Evolutionary conservation across 2,888 invertebrate species (phyloP), one percentile per base, ranked within the genome.

Genomic region (Caradrina kadenii): DNA sequence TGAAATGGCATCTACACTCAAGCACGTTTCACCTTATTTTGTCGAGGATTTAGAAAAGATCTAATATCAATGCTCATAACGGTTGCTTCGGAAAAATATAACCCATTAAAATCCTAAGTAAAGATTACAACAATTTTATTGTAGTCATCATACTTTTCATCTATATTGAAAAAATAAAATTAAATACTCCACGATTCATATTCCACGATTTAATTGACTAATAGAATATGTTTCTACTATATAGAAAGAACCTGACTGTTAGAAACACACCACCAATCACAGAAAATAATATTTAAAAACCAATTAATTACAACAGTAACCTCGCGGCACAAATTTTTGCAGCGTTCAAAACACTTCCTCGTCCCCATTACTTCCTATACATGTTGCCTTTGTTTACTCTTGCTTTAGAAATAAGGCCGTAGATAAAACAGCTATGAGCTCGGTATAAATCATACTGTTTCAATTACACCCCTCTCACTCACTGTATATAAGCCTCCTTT

Each of bases 381-480:
- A 72, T 84, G 84, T 52, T 50, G 66, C 79, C 59, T 65, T 82
- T 82, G 84, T 82, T 82, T 82, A 79, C 73, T 68, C 68, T 65
- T 66, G 73, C 82, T 82, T 79, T 63, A 60, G 73, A 73, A 81
- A 83, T 82, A 83, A 76, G 66, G 79, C 74, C 61, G 62, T 72
- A 80, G 74, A 81, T 79, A 84, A 84, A 83, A 79, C 75, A 81
- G 75, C 84, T 72, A 81, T 74, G 71, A 72, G 53, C 76, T 75
- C 76, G 72, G 81, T 81, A 91, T 93, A 93, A 93, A 93, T 93
- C 92, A 93, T 90, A 86, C 86, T 84, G 87, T 91, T 93, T 92
- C 93, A 93, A 93, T 93, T 92, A 93, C 87, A 87, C 87, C 84
- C 87, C 87, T 88, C 89, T 90, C 90, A 90, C 89, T 81, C 79